Evolutionary conservation across 2,888 invertebrate species (phyloP), one percentile per base, ranked within the genome.

Genomic region (Xestia sexstrigata): DNA sequence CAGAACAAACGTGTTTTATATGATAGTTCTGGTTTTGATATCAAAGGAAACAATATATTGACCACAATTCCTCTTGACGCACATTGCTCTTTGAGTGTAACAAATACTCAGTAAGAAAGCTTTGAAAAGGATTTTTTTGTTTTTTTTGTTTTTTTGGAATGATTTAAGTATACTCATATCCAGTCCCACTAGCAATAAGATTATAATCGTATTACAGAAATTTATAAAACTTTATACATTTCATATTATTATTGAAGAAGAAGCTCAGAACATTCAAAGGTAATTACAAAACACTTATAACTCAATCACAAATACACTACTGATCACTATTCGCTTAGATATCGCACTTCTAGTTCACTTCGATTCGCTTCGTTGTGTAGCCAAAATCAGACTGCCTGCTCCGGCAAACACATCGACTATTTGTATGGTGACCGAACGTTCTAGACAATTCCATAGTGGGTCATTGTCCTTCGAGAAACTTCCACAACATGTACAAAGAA

Each of bases 1-100:
- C n/a, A n/a, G n/a, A n/a, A n/a, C n/a, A n/a, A n/a, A n/a, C n/a
- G n/a, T n/a, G n/a, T 88, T 84, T 73, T 69, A n/a, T 76, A 17
- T 70, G 70, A 66, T 63, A 30, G n/a, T 49, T 74, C 68, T 69
- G 80, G 66, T 70, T 67, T 67, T 42, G 26, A 45, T 58, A 71
- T 55, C 30, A 66, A 66, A 71, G n/a, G 26, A 35, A 55, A n/a
- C 7, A 55, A 47, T 49, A 26, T 49, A 1, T 9, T 49, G 49
- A 30, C 30, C 74, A 58, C 39, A 35, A 4, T 63, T 73, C 15
- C 15, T 30, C 17, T 45, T 26, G 13, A n/a, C 8, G 23, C 13
- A 55, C n/a, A 47, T 63, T 65, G 13, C 45, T 62, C 9, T 23
- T 45, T 20, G 23, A 81, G 11, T 20, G 35, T 20, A 13, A 47